Evolutionary conservation across 1,140 invertebrate species (phyloP).

Genomic region (Gerris buenoi): DNA sequence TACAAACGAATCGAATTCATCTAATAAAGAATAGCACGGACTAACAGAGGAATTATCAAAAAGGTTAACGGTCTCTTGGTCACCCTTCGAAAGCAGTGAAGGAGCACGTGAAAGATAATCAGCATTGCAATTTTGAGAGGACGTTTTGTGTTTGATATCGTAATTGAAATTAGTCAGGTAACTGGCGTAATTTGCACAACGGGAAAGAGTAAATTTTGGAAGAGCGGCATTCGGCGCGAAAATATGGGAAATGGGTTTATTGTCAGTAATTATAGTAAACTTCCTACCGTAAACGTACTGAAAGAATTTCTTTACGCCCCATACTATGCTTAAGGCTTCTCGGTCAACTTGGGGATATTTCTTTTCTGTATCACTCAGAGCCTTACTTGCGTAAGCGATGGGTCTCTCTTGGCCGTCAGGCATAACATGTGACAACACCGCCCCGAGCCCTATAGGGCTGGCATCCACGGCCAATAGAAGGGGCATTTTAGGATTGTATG

Average conservation of each 20-base stretch:
- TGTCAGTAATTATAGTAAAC: constrained; percentile 33
- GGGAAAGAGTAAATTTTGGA: too few species aligned
- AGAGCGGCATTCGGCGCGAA: neutral
- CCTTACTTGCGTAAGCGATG: constrained; percentile 31
- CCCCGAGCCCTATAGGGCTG: constrained; percentile 17
- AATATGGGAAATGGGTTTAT: constrained; percentile 21
- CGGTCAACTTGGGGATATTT: constrained; percentile 35
- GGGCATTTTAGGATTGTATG: constrained; percentile 23
- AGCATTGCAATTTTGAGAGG: too few species aligned
- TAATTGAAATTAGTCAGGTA: too few species aligned
- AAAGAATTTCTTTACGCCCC: neutral
- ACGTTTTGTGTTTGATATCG: too few species aligned
- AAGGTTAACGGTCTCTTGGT: too few species aligned
- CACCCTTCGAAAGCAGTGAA: too few species aligned
- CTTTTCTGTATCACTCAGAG: constrained; percentile 29
- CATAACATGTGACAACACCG: constrained; percentile 20
- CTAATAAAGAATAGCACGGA: too few species aligned
- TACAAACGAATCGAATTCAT: too few species aligned
- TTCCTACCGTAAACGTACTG: constrained; percentile 24
- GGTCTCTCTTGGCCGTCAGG: constrained; percentile 22
- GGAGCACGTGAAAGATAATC: too few species aligned
- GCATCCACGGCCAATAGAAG: constrained; percentile 30
- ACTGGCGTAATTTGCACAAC: too few species aligned
- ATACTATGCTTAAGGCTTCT: constrained; percentile 31
- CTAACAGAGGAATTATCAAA: too few species aligned